These are phyloP conservation scores for Lophochroa leadbeateri DNA, from an alignment of 2,113 vertebrate species.

Conservation along the genomic window DNA sequence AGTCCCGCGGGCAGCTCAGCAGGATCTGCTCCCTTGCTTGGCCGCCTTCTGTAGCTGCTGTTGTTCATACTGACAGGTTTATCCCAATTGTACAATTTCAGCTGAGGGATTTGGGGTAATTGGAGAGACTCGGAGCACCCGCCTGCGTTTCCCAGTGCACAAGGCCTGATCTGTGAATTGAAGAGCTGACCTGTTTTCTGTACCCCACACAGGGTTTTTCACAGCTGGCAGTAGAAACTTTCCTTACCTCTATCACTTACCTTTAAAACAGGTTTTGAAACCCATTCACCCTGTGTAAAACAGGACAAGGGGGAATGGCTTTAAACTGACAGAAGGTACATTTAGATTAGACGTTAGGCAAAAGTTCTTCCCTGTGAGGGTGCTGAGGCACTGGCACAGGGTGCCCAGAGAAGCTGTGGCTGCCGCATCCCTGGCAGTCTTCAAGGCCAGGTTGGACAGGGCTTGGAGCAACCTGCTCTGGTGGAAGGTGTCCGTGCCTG, in stretches of 20 bases:
- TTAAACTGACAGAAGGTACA: background rate
- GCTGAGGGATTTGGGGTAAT: background rate
- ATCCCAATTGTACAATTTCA: background rate
- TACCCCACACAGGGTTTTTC: background rate
- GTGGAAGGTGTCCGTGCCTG: background rate
- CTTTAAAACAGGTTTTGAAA: background rate
- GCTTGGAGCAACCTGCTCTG: background rate
- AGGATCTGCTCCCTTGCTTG: background rate
- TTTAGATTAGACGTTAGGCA: background rate
- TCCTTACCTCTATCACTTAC: background rate
- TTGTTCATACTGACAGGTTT: background rate
- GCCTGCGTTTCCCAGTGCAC: background rate
- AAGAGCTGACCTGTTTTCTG: background rate
- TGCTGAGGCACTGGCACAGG: background rate
- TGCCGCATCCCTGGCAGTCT: background rate
- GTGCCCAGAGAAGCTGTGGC: background rate
- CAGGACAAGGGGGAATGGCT: background rate
- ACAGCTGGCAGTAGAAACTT: background rate
- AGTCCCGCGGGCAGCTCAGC: rapidly evolving
- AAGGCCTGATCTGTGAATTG: background rate
- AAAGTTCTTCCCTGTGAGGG: background rate
- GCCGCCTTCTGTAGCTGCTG: background rate
- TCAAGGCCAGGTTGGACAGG: background rate
- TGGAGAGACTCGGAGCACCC: background rate
- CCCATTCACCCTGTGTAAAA: background rate